Base-by-base conservation (phyloP, 1,140 invertebrate genomes). In the Caenorhabditis briggsae region DNA sequence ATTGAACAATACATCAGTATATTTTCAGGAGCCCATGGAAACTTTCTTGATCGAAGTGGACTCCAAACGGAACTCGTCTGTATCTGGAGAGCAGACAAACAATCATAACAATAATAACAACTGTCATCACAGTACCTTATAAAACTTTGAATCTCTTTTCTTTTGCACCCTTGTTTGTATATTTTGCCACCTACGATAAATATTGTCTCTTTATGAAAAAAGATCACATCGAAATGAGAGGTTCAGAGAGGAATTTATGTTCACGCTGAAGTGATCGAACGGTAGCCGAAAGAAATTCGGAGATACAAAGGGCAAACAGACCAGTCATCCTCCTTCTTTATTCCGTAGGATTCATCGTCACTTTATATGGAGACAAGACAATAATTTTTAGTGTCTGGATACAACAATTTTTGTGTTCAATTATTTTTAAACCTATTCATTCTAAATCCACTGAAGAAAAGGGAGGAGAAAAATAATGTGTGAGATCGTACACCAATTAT, bases 41-140 rank as follows among this genome's bases (percentile, higher is more conserved):
- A 90, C 90, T 0, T 90, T 90, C 82, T 65, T 90, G 5, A 70
- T 90, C 16, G 88, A 90, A 56, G 78, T 90, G 16, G 88, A 88
- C 46, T 87, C 87, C 2, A 90, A 89, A 65, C 65, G 90, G 23
- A 90, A 90, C 33, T 90, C 89, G 5, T 84, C 88, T 11, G 89
- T 90, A 12, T 86, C 85, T 8, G 70, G 70, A 43, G 85, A 83
- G 18, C 70, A 78, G 11, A 70, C 18, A 18, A 78, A 78, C 70
- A 78, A 78, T 46, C 48, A 50, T 23, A 78, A 61, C 25, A 61
- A 61, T 11, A 25, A 23, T 9, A 61, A 23, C 9, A 61, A 50
- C n/a, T 78, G 70, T 50, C 70, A 78, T 33, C 33, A 33, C 33
- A 78, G 70, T 25, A 78, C 70, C 5, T 23, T 78, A 48, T 78